Conservation (phyloP, 2,888 invertebrate genomes). For the Cataglyphis altisquamis region DNA sequence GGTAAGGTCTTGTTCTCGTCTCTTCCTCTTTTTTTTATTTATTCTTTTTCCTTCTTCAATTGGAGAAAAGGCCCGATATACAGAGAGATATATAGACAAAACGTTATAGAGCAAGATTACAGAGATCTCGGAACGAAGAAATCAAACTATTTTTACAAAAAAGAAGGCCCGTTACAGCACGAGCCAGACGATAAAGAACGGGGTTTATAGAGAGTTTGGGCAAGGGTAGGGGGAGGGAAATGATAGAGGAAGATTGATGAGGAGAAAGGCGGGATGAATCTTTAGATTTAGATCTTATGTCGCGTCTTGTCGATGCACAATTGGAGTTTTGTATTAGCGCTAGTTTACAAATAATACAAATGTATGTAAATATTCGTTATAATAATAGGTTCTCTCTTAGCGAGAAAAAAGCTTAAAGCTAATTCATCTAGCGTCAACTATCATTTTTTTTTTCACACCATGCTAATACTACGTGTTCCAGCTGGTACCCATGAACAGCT, state of each 20-base stretch:
- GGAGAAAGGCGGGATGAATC: constrained; percentile 46
- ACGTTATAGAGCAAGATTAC: constrained; percentile 78
- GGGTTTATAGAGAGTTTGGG: constrained; percentile 24
- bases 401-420: constrained; percentile 84
- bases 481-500: constrained; percentile 75
- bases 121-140: constrained; percentile 75
- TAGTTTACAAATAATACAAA: constrained; percentile 86
- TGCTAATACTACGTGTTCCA: constrained; percentile 79
- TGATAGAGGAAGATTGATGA: constrained; percentile 38
- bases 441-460: constrained; percentile 80
- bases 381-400: constrained; percentile 82
- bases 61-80: constrained; percentile 82
- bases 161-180: constrained; percentile 54
- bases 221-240: not conserved
- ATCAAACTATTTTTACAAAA: constrained; percentile 67
- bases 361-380: constrained; percentile 84
- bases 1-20: constrained; percentile 78
- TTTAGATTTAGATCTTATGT: constrained; percentile 61
- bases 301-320: constrained; percentile 79
- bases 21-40: constrained; percentile 60
- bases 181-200: constrained; percentile 56
- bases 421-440: constrained; percentile 85
- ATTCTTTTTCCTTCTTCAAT: constrained; percentile 67
- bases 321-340: constrained; percentile 85
- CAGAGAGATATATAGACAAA: constrained; percentile 78